phyloP scores from a whole-genome alignment of 2,113 vertebrate genomes.

The Onychostruthus taczanowskii region DNA sequence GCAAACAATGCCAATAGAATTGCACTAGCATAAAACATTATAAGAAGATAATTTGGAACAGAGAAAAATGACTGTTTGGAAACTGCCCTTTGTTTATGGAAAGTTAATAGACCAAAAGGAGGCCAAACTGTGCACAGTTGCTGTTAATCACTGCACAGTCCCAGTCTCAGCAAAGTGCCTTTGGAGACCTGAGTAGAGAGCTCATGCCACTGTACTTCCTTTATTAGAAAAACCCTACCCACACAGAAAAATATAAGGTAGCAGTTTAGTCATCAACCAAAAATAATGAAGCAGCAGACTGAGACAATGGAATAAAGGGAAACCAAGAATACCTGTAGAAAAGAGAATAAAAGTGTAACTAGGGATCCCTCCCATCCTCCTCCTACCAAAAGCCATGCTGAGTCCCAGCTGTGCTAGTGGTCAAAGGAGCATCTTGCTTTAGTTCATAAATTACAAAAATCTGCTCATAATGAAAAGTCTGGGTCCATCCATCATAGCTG shows the following conservation, averaged over 20 bases:
- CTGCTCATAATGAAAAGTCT: background rate
- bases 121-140: background rate
- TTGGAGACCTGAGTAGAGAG: background rate
- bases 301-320: background rate
- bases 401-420: background rate
- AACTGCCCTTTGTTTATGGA: background rate
- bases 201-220: background rate
- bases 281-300: background rate
- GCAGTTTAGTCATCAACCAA: background rate
- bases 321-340: background rate
- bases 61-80: background rate
- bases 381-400: background rate
- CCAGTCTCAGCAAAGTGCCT: background rate
- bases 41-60: background rate
- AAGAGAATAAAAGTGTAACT: background rate
- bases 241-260: background rate
- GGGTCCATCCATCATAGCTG: background rate
- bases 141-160: background rate
- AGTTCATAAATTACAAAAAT: background rate
- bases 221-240: background rate
- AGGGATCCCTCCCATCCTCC: background rate
- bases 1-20: background rate
- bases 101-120: background rate
- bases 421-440: background rate
- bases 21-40: background rate